These are phyloP conservation scores for Muscina levida DNA, from an alignment of 2,888 invertebrate genomes.

Conservation along the genomic window DNA sequence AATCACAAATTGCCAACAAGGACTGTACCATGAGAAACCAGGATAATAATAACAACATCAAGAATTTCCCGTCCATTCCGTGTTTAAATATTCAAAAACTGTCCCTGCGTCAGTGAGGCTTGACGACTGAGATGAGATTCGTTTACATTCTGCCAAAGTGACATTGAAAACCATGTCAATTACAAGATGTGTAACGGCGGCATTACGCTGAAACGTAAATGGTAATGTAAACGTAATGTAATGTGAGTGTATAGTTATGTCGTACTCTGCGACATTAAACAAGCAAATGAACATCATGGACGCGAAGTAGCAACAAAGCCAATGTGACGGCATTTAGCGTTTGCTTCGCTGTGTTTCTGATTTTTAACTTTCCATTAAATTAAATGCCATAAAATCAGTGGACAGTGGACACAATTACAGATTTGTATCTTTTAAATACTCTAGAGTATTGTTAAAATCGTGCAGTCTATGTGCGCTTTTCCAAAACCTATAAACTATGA, in stretches of 20 bases:
- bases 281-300: conserved; percentile 27
- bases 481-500: too few species aligned
- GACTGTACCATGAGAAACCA: too few species aligned
- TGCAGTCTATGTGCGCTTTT: too few species aligned
- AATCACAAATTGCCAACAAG: conserved; percentile 15
- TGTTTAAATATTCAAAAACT: too few species aligned
- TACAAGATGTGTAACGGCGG: conserved; percentile 28
- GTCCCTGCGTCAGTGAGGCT: too few species aligned
- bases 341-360: conserved; percentile 16
- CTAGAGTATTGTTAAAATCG: too few species aligned
- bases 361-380: conserved; percentile 33
- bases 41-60: background rate
- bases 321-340: too few species aligned
- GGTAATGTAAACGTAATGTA: conserved; percentile 10
- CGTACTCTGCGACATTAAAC: too few species aligned
- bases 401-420: conserved; percentile 29
- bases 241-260: too few species aligned
- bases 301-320: background rate
- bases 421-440: conserved; percentile 29
- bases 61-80: background rate
- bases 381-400: conserved; percentile 31
- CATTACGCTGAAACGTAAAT: conserved; percentile 32
- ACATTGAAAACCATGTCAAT: too few species aligned
- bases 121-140: too few species aligned
- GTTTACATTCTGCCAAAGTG: too few species aligned